These are phyloP conservation scores for Oxyteleia sp. DNA, from an alignment of 2,888 invertebrate genomes.

Conservation along the genomic window DNA sequence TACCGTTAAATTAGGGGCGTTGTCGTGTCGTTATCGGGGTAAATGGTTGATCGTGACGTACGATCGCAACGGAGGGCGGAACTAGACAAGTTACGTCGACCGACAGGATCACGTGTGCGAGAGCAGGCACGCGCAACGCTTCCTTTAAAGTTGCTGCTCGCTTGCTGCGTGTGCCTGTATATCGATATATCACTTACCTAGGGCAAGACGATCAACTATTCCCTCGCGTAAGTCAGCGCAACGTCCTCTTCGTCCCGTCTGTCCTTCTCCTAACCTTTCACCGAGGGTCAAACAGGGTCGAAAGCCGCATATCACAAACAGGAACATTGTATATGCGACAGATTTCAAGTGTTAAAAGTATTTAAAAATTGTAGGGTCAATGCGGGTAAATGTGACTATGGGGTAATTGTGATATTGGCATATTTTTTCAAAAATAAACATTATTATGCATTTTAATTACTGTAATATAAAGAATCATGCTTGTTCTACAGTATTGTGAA, in stretches of 20 bases:
- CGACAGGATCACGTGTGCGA: constrained; percentile 74
- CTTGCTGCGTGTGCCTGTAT: constrained; percentile 73
- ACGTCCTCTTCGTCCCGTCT: constrained; percentile 37
- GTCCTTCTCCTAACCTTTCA: constrained; percentile 50
- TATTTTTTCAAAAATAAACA: too few species aligned
- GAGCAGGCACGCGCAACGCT: constrained; percentile 70
- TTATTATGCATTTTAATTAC: too few species aligned
- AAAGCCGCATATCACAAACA: constrained; percentile 72
- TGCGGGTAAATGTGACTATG: too few species aligned
- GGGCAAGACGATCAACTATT: constrained; percentile 74
- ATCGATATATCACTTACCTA: constrained; percentile 80
- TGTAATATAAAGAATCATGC: too few species aligned
- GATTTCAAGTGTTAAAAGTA: constrained; percentile 5
- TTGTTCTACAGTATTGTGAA: too few species aligned
- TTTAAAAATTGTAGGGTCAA: background rate
- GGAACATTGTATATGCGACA: constrained; percentile 7
- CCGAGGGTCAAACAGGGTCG: constrained; percentile 77
- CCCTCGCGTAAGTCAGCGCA: constrained; percentile 63
- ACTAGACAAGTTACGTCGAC: constrained; percentile 75
- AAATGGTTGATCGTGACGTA: constrained; percentile 76
- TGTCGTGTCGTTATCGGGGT: constrained; percentile 74
- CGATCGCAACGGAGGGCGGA: constrained; percentile 71
- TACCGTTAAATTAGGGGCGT: constrained; percentile 76
- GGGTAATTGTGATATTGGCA: too few species aligned
- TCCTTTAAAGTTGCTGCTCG: constrained; percentile 78